Conservation (phyloP, 2,113 vertebrate species). For the Trematocara unimaculatum region DNA sequence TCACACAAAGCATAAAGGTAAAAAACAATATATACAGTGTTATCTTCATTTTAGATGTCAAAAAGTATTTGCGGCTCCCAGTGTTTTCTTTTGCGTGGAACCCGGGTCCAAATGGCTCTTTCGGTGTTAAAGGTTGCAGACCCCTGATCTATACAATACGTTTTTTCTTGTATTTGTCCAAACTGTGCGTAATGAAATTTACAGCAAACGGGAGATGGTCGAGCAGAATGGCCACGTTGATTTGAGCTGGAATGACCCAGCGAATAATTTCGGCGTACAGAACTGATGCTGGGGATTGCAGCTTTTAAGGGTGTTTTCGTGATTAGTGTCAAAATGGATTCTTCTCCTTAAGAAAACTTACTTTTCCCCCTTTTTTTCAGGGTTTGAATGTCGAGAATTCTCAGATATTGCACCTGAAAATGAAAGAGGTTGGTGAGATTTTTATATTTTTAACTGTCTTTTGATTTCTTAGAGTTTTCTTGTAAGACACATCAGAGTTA, state of each 20-base stretch:
- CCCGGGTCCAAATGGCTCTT: no score
- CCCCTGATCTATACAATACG: rapidly evolving
- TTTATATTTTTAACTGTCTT: not conserved
- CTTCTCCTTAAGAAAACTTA: not conserved
- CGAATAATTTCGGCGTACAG: not conserved
- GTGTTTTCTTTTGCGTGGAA: no score
- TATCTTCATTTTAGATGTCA: no score
- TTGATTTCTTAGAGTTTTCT: not conserved
- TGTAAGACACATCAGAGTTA: not conserved
- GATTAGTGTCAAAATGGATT: not conserved
- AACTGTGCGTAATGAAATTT: not conserved
- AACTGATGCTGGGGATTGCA: rapidly evolving
- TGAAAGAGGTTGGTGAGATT: conserved; percentile 77
- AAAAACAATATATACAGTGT: no score
- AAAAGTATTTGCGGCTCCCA: no score
- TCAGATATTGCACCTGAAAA: conserved; percentile 79
- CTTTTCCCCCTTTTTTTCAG: conserved; percentile 39
- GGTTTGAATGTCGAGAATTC: conserved; percentile 84
- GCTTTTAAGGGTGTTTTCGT: not conserved
- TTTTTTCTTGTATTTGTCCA: not conserved
- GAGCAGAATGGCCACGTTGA: rapidly evolving
- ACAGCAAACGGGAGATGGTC: not conserved
- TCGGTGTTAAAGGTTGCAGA: no score
- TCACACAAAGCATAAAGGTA: no score
- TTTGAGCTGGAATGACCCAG: rapidly evolving